These are phyloP conservation scores for Cichladusa arquata DNA, from an alignment of 2,113 vertebrate genomes.

Conservation along the genomic window DNA sequence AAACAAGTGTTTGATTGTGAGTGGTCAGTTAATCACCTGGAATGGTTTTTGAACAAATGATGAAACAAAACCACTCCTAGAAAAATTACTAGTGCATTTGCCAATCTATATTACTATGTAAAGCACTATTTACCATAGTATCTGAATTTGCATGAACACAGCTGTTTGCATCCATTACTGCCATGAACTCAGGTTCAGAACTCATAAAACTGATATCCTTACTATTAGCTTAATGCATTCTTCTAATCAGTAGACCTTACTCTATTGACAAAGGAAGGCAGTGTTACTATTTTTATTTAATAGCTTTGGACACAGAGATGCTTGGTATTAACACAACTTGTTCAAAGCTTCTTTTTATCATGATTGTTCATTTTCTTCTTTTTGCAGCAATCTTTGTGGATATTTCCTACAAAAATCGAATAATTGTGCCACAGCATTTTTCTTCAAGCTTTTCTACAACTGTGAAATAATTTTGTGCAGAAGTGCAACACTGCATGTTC, in stretches of 20 bases:
- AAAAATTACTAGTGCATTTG: neutral
- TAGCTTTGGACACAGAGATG: neutral
- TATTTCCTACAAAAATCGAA: neutral
- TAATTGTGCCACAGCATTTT: neutral
- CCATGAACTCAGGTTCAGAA: neutral
- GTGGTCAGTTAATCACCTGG: neutral
- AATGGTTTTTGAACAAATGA: neutral
- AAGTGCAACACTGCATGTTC: neutral
- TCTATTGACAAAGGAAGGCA: neutral
- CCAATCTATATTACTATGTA: neutral
- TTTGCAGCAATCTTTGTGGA: neutral
- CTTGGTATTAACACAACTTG: neutral
- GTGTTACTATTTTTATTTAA: neutral
- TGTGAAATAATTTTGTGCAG: neutral
- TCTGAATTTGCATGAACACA: neutral
- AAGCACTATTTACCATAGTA: neutral
- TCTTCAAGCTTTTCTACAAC: neutral
- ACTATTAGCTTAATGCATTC: neutral
- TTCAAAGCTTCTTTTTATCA: neutral
- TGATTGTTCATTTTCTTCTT: neutral
- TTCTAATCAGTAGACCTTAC: neutral
- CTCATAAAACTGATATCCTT: neutral
- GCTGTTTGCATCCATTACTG: neutral
- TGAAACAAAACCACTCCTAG: neutral
- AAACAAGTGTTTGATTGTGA: neutral